A percentile compares a stretch with the other conserved stretches of the same genome.
Evolutionary conservation across 2,888 invertebrate genomes (phyloP).

Genomic region (Meghimatium bilineatum): DNA sequence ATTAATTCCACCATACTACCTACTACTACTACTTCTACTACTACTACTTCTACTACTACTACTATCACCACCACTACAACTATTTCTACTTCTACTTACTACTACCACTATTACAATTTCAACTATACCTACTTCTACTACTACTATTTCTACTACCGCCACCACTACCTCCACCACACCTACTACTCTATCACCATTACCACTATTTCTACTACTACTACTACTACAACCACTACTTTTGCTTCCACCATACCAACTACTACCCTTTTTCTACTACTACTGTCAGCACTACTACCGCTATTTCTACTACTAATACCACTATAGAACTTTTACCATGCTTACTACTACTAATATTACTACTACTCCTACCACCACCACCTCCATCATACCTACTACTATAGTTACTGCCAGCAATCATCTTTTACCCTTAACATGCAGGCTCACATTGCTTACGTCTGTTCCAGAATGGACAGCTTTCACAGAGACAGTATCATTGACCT

Average conservation of each 20-base stretch:
- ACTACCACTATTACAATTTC: background rate
- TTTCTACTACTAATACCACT: background rate
- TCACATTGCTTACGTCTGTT: constrained; percentile 46
- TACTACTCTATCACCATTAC: background rate
- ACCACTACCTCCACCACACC: background rate
- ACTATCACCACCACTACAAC: background rate
- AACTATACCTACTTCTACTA: background rate
- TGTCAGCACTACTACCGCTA: background rate
- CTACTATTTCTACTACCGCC: background rate
- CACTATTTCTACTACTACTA: background rate
- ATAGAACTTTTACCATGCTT: background rate
- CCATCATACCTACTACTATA: background rate
- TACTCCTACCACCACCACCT: background rate
- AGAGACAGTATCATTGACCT: constrained; percentile 44
- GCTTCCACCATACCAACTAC: background rate
- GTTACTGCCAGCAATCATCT: background rate
- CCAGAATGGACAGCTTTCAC: constrained; percentile 38
- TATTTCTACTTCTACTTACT: background rate
- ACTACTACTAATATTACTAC: background rate
- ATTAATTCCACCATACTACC: too few species aligned
- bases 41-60: too few species aligned
- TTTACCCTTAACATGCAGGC: background rate
- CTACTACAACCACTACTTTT: background rate
- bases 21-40: too few species aligned
- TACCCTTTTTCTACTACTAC: background rate